Conservation (phyloP, 2,113 vertebrate species). For the Xenopus tropicalis region DNA sequence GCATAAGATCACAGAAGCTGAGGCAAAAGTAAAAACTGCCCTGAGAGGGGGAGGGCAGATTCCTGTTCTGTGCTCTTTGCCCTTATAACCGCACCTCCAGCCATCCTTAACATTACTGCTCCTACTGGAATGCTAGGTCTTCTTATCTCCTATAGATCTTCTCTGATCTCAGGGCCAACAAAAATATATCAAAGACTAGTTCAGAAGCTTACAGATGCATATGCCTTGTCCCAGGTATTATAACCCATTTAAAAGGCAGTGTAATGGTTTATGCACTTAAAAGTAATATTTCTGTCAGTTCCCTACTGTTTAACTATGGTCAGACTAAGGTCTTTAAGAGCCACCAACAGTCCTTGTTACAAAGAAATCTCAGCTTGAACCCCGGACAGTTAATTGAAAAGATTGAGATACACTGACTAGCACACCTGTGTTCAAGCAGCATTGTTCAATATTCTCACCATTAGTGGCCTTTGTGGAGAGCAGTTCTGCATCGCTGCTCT, state of each 20-base stretch:
- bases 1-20: no score
- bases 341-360: background rate
- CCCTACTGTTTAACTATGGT: background rate
- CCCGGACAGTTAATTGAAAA: background rate
- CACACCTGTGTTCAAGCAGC: background rate
- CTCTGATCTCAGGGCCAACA: slow-evolving; percentile 11
- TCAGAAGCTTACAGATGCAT: background rate
- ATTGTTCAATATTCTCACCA: background rate
- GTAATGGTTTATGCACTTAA: background rate
- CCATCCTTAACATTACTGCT: slow-evolving; percentile 17
- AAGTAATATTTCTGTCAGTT: background rate
- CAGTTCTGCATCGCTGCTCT: background rate
- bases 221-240: no score
- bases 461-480: background rate
- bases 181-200: background rate
- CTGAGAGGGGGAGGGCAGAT: background rate
- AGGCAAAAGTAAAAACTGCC: background rate
- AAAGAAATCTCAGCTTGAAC: background rate
- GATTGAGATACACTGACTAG: background rate
- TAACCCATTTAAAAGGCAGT: no score
- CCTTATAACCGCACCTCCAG: slow-evolving; percentile 2
- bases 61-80: background rate
- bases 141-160: slow-evolving; percentile 12
- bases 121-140: slow-evolving; percentile 13
- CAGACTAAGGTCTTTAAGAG: background rate